Conservation (phyloP, 2,113 vertebrate genomes). For the Grammomys surdaster region DNA sequence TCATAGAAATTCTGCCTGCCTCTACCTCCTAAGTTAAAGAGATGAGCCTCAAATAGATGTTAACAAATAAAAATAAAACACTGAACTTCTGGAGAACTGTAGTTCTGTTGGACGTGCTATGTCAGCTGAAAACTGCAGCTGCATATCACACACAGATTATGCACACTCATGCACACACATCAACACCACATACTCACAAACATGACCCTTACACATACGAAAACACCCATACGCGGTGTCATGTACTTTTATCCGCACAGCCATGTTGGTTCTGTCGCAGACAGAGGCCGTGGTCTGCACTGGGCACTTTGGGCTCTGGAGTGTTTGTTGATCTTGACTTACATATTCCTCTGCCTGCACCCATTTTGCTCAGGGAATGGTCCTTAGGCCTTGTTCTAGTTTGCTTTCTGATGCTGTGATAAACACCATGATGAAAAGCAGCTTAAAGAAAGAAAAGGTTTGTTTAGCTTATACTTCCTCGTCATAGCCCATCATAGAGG, state of each 20-base stretch:
- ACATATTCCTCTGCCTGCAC: neutral
- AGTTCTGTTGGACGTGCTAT: neutral
- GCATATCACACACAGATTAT: neutral
- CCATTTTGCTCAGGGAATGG: neutral
- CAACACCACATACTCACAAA: no score
- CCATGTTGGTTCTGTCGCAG: fast-evolving
- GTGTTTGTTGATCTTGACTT: neutral
- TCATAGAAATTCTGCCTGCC: neutral
- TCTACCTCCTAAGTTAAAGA: neutral
- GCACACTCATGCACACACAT: neutral
- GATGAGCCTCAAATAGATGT: neutral
- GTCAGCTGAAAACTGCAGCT: neutral
- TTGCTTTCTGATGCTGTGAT: neutral
- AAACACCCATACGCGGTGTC: neutral
- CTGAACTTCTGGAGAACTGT: neutral
- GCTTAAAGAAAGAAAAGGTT: neutral
- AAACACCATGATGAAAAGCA: neutral
- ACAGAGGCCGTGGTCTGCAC: neutral
- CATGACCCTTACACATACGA: neutral
- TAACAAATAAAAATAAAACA: neutral
- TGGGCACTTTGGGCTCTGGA: neutral
- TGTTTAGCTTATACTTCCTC: neutral
- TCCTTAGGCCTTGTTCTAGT: neutral
- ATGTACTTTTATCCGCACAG: neutral
- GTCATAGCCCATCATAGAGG: neutral